phyloP scores from a whole-genome alignment of 2,113 vertebrate species.

The Empidonax alnorum region DNA sequence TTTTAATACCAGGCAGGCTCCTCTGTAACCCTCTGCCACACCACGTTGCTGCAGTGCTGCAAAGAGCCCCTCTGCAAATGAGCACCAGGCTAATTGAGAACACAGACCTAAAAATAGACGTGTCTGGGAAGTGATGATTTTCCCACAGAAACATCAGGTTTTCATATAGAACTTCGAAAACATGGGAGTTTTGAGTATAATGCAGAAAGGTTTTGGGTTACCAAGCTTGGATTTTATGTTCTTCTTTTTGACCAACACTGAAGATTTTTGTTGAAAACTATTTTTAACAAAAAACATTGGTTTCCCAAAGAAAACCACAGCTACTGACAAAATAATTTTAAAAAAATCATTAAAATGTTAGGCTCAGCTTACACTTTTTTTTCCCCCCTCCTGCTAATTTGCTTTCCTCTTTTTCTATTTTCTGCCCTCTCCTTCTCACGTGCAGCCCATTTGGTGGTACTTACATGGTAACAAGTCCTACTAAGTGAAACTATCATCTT shows the following conservation, averaged over 20 bases:
- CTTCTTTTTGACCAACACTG: background rate
- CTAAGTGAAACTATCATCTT: background rate
- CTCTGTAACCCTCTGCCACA: background rate
- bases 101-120: constrained; percentile 11
- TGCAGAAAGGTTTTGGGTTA: background rate
- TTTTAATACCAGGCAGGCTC: background rate
- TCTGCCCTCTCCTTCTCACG: background rate
- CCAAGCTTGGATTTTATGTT: background rate
- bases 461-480: background rate
- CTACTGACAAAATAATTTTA: background rate
- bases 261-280: background rate
- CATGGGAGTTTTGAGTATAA: background rate
- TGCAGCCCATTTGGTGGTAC: background rate
- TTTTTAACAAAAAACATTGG: background rate
- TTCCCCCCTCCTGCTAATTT: background rate
- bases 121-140: constrained; percentile 19
- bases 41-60: background rate
- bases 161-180: background rate
- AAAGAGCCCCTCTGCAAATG: background rate
- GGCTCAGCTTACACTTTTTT: background rate
- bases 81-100: background rate
- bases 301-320: background rate
- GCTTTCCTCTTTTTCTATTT: background rate
- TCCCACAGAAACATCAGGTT: constrained; percentile 28
- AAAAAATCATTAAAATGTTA: background rate